phyloP scores from a whole-genome alignment of 2,113 vertebrate genomes.

The Gorsachius goisagi region DNA sequence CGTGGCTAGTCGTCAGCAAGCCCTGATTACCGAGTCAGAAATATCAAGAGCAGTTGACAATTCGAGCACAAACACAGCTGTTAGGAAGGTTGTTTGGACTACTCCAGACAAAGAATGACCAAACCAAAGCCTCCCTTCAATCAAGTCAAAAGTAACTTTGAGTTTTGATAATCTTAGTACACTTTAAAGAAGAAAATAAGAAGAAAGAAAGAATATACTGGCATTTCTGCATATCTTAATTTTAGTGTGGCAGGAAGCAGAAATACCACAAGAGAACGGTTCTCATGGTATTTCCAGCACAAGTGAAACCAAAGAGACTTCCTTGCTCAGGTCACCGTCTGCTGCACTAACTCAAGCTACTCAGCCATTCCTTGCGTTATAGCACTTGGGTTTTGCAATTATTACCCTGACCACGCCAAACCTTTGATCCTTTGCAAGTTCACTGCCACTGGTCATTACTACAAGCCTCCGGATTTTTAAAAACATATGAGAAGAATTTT shows the following conservation, averaged over 20 bases:
- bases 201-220: not conserved
- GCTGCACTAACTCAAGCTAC: not conserved
- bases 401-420: not conserved
- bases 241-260: conserved; percentile 37
- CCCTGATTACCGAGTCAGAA: not conserved
- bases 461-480: not conserved
- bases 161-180: not conserved
- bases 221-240: conserved; percentile 20
- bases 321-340: not conserved
- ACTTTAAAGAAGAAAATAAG: not conserved
- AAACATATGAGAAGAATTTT: not conserved
- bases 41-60: not conserved
- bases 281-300: conserved; percentile 36
- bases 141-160: not conserved
- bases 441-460: not conserved
- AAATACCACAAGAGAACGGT: conserved; percentile 16
- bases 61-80: not conserved
- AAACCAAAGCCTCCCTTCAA: conserved; percentile 38
- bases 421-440: conserved; percentile 24
- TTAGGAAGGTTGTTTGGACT: not conserved
- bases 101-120: not conserved
- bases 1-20: not conserved
- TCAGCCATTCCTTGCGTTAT: not conserved
- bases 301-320: conserved; percentile 14
- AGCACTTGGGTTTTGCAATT: not conserved